Base-by-base conservation (phyloP, 37 sponge, comb jelly and placozoan genomes). In the Hexactinellida sp. region DNA sequence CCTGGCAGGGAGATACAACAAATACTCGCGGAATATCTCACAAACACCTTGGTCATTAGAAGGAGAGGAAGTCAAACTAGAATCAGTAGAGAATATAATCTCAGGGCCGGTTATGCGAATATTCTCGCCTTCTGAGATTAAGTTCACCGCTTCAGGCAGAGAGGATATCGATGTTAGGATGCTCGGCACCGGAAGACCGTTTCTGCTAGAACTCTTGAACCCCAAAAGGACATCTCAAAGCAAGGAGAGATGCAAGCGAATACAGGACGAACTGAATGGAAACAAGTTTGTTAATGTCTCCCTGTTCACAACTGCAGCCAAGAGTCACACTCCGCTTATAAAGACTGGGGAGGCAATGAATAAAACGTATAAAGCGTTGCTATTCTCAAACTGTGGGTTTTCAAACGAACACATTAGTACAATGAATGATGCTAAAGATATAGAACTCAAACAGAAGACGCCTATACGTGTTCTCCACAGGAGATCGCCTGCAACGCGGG, bases 81-180 rank as follows among this genome's bases (percentile, higher is more conserved):
- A 90, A 0, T 96, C 97, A 0, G 91, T 96, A 10, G 91, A 96
- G 38, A 91, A 93, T 55, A 82, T 96, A 16, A 89, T 93, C 55
- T 89, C 82, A 16, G 71, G 84, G 0, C 86, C 54, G 1, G 16
- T 92, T 5, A 37, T 84, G 38, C 28, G 21, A 16, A 37, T 83
- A 7, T 39, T 86, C 24, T 24, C 76, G 0, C 38, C 85, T 0
- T 25, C 86, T 16, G 86, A 52, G 23, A 38, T 63, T 1, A 92
- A 86, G 55, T 92, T 96, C 76, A 92, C 92, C 23, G 88, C 97
- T 0, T 92, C 96, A 84, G 99, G 99, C 34, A 84, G 99, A 51
- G 99, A 98, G 54, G 99, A 98, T 86, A 88, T 92, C 28, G 99
- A 98, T 83, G 99, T 98, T n/a, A 84, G 93, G 24, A 98, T 98